Evolutionary conservation across 37 sponge, comb jelly and placozoan genomes (phyloP), one percentile per base, ranked within the genome.

Genomic region (Cliona cf. orientalis): DNA sequence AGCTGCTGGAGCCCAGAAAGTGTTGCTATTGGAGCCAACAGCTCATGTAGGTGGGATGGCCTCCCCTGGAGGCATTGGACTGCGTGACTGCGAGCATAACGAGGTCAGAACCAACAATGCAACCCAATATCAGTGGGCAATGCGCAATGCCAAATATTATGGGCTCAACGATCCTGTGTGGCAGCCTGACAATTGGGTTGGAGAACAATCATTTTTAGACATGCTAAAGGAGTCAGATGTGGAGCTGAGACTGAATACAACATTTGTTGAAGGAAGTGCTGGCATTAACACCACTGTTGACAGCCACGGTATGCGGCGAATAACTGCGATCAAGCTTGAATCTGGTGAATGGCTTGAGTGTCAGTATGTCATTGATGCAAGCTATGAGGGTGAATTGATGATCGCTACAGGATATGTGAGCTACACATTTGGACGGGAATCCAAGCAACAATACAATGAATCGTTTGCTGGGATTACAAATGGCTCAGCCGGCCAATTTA

Each of bases 1-100:
- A 25, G 63, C 6, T n/a, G 23, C 26, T 61, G 63, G 63, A 25
- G 63, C 26, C 23, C 25, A 61, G 25, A 25, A 21, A 25, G 63
- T 61, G 5, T n/a, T 61, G 28, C 63, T 61, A 21, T 25, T 61
- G 23, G 63, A 61, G 26, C 70, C 70, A 21, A 69, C 70, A 34
- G 9, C 70, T n/a, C 25, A 69, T 69, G 70, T 69, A 21, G 70
- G 70, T 11, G 70, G 70, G 11, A 69, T 69, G 70, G 70, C 70
- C 44, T 69, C 70, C 19, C 70, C 70, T 11, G 70, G 70, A 21
- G 70, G 70, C 44, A 69, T 69, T 34, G 70, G 70, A 33, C 40
- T 69, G 5, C 37, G 70, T 7, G 70, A 69, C 25, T 69, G 70
- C 23, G 44, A n/a, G 9, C 14, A 17, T 17, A 41, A 41, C 44